These are phyloP conservation scores for Lepidocyrtinus sp. DNA, from an alignment of 2,888 invertebrate species.

Conservation along the genomic window DNA sequence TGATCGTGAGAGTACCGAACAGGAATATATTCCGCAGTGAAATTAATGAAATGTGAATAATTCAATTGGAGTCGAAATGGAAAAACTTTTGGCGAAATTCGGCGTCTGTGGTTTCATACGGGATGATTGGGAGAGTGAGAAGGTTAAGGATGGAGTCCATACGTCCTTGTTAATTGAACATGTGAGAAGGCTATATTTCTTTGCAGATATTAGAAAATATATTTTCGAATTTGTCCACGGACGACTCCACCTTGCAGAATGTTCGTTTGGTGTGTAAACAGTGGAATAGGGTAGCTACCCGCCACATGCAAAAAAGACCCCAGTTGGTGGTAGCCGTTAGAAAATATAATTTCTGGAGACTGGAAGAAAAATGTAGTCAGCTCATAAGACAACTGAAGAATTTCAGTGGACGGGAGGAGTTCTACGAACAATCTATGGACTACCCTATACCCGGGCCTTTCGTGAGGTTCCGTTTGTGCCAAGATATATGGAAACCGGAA, in stretches of 20 bases:
- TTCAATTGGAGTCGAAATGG: background rate
- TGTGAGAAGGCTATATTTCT: slow-evolving; percentile 21
- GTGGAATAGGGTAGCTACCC: slow-evolving; percentile 45
- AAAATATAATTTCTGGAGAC: slow-evolving; percentile 50
- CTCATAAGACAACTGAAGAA: slow-evolving; percentile 44
- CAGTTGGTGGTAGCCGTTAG: slow-evolving; percentile 47
- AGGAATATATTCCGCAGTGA: no score
- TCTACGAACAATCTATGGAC: slow-evolving; percentile 6
- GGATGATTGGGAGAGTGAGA: slow-evolving; percentile 3
- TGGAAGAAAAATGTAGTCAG: slow-evolving; percentile 52
- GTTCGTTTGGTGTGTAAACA: slow-evolving; percentile 45
- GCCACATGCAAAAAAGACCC: slow-evolving; percentile 50
- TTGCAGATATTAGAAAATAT: slow-evolving; percentile 44
- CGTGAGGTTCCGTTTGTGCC: slow-evolving; percentile 40
- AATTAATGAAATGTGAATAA: slow-evolving; percentile 1
- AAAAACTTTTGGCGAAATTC: no score
- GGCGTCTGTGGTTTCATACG: no score
- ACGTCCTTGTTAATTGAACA: slow-evolving; percentile 37
- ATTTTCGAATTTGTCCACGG: slow-evolving; percentile 45
- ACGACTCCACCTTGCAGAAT: slow-evolving; percentile 43
- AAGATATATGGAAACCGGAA: slow-evolving; percentile 50
- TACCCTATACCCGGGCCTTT: slow-evolving; percentile 46
- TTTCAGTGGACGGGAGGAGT: slow-evolving; percentile 28
- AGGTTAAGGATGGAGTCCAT: background rate
- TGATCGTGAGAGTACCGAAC: no score